phyloP scores from a whole-genome alignment of 2,113 vertebrate species.

The Heptranchias perlo region DNA sequence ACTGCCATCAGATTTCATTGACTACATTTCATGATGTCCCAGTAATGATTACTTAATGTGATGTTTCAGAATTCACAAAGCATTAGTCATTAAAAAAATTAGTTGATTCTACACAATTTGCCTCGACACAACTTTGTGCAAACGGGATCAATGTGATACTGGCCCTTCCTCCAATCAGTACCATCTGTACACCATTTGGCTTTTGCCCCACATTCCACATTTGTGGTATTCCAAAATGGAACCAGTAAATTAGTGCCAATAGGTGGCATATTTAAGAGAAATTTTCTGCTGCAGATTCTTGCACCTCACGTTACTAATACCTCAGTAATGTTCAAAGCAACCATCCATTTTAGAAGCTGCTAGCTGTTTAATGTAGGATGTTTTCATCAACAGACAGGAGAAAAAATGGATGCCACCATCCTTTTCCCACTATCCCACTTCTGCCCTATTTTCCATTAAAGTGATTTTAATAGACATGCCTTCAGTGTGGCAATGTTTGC shows the following conservation, averaged over 20 bases:
- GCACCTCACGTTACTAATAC: not conserved
- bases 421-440: not conserved
- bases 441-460: not conserved
- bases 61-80: not conserved
- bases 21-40: not conserved
- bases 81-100: not conserved
- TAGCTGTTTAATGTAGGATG: no score
- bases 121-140: not conserved
- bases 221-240: not conserved
- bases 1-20: not conserved
- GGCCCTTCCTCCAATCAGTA: not conserved
- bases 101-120: not conserved
- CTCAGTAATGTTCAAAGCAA: not conserved
- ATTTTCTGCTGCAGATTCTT: not conserved
- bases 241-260: not conserved
- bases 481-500: not conserved
- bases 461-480: not conserved
- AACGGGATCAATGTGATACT: not conserved
- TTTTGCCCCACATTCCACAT: not conserved
- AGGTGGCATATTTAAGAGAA: not conserved
- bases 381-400: not conserved
- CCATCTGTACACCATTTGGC: not conserved
- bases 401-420: not conserved
- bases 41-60: not conserved
- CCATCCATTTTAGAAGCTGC: no score